phyloP scores from a whole-genome alignment of 2,113 vertebrate species.

The Crotalus helleri region DNA sequence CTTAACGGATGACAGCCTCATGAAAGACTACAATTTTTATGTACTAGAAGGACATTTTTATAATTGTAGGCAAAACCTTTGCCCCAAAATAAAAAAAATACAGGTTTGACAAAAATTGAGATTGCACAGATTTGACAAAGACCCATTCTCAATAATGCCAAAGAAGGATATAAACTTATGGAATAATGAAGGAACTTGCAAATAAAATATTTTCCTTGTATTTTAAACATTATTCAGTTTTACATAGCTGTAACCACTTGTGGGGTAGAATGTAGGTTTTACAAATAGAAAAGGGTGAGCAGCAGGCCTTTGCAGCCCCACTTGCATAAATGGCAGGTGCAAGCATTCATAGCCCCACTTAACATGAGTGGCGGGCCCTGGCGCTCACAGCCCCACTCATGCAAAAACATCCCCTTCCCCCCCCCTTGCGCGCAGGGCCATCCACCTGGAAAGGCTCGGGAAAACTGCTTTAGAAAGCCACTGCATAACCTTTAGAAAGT shows the following conservation, averaged over 20 bases:
- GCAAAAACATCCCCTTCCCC: no score
- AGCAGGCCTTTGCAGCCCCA: no score
- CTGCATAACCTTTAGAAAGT: neutral
- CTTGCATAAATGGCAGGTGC: no score
- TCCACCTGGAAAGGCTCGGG: no score
- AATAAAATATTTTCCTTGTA: neutral
- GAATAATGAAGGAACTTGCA: neutral
- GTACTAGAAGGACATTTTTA: neutral
- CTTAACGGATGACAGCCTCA: neutral
- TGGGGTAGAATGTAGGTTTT: neutral
- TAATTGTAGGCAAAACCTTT: neutral
- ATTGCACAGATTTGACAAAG: neutral
- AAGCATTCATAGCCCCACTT: no score
- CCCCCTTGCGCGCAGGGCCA: no score
- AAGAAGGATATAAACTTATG: neutral
- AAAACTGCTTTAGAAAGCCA: neutral
- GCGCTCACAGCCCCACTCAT: no score
- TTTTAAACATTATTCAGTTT: neutral
- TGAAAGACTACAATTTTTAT: neutral
- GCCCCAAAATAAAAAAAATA: neutral
- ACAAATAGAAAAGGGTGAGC: neutral
- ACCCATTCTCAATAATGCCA: neutral
- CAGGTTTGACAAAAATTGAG: no score
- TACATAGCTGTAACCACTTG: neutral
- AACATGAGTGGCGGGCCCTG: no score